Evolutionary conservation across 2,797 vertebrate genomes (phyloP).

Genomic region (Aulostomus chinensis): DNA sequence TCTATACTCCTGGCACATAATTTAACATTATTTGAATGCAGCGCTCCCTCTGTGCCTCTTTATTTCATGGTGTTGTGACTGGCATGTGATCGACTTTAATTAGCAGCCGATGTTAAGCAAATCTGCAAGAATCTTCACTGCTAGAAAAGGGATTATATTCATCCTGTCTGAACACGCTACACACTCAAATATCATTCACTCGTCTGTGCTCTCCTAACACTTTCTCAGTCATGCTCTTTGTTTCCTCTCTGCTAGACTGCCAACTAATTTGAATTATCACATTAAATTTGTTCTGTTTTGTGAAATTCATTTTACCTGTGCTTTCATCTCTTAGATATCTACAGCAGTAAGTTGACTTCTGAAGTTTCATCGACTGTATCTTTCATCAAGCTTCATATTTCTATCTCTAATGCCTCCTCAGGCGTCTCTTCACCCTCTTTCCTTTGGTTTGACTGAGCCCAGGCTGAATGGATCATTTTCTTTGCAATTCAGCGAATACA

Average conservation of each 20-base stretch:
- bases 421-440: no score
- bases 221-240: slow-evolving; percentile 5
- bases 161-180: slow-evolving; percentile 20
- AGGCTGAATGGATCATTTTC: no score
- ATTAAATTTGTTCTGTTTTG: no score
- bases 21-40: slow-evolving; percentile 4
- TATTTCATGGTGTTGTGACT: slow-evolving; percentile 30
- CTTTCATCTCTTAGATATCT: no score
- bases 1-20: slow-evolving; percentile 7
- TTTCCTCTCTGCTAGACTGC: slow-evolving; percentile 10
- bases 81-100: slow-evolving; percentile 47
- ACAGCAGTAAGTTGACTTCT: no score
- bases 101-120: slow-evolving; percentile 44
- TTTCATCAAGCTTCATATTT: no score
- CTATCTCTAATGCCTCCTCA: no score
- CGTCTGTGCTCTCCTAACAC: slow-evolving; percentile 12
- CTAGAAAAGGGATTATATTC: slow-evolving; percentile 36
- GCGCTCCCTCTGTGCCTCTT: neutral
- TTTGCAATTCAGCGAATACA: no score
- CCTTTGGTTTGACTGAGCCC: no score
- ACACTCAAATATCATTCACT: slow-evolving; percentile 28
- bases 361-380: no score
- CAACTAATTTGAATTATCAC: no score
- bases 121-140: slow-evolving; percentile 43
- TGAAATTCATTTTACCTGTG: no score